Conservation (phyloP, 2,113 vertebrate genomes). For the Protobothrops mucrosquamatus region DNA sequence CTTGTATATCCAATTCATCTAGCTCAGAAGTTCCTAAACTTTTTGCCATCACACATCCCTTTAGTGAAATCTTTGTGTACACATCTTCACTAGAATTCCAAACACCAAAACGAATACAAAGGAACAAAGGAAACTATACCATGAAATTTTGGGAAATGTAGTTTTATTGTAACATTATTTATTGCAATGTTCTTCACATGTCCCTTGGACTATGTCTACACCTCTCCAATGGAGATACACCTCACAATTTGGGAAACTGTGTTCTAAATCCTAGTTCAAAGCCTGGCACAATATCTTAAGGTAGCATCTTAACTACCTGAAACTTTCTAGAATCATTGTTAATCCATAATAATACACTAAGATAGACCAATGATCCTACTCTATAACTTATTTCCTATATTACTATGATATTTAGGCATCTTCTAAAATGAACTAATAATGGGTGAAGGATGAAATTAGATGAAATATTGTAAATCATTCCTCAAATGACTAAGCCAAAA, state of each 20-base stretch:
- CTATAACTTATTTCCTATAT: neutral
- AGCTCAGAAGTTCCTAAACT: neutral
- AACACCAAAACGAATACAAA: neutral
- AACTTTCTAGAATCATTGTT: neutral
- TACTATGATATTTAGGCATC: neutral
- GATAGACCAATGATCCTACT: neutral
- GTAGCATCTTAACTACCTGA: neutral
- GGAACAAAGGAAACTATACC: neutral
- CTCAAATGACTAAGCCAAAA: neutral
- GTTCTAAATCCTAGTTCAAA: neutral
- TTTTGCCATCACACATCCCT: neutral
- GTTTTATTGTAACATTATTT: neutral
- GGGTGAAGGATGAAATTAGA: neutral
- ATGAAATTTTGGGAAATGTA: neutral
- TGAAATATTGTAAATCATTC: neutral
- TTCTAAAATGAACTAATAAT: neutral
- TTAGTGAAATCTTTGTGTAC: neutral
- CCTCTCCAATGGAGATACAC: neutral
- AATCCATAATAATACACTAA: neutral
- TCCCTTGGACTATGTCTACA: neutral
- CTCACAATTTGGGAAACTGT: neutral
- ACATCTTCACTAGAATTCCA: neutral
- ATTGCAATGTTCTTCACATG: neutral
- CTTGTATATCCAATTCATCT: neutral
- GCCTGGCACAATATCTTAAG: neutral